These are phyloP conservation scores for Drosophila seguyi DNA, from an alignment of 1,140 invertebrate genomes.

Conservation along the genomic window DNA sequence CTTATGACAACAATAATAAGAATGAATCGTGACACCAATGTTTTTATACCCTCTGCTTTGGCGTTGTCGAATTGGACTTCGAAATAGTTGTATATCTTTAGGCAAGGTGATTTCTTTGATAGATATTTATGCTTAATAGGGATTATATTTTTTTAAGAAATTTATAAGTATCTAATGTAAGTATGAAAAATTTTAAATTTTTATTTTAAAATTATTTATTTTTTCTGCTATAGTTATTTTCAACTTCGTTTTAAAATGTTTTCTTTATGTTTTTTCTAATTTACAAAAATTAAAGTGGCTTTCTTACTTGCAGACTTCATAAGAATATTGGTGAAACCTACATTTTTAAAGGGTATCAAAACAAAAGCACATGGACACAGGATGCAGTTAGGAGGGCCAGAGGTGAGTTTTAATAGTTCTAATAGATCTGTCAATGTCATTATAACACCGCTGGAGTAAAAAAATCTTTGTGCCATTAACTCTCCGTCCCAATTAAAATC, in stretches of 20 bases:
- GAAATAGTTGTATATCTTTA: neutral
- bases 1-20: conserved; percentile 31
- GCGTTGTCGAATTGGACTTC: neutral
- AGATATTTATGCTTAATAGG: neutral
- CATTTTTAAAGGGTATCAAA: conserved; percentile 6
- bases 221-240: neutral
- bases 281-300: no score
- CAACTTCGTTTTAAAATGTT: no score
- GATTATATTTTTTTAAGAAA: neutral
- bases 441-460: conserved; percentile 34
- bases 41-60: neutral
- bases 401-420: conserved; percentile 2
- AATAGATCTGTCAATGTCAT: conserved; percentile 30
- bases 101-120: neutral
- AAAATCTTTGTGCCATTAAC: conserved; percentile 28
- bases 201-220: neutral
- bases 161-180: neutral
- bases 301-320: neutral
- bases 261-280: neutral
- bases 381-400: neutral
- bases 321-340: no score
- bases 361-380: neutral
- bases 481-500: conserved; percentile 39
- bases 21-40: neutral
- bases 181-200: neutral